phyloP scores from a whole-genome alignment of 2,888 invertebrate genomes.

The Timema cristinae region DNA sequence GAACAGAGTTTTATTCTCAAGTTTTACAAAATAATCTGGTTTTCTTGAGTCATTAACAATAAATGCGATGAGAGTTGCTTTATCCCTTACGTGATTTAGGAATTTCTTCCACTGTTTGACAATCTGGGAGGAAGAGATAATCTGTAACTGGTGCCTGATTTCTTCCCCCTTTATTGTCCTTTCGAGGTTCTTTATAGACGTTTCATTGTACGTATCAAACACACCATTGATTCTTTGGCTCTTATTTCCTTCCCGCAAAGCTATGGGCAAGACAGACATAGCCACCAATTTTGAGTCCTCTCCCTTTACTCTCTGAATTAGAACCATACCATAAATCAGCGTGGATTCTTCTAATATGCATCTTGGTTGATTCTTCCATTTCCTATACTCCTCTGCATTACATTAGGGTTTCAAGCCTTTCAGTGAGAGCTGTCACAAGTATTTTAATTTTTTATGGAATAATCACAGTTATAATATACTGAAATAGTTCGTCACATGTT shows the following conservation, averaged over 20 bases:
- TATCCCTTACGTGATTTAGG: background rate
- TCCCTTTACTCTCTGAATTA: background rate
- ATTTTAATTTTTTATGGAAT: background rate
- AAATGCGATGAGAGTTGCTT: constrained; percentile 4
- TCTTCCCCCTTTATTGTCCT: background rate
- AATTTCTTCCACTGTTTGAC: background rate
- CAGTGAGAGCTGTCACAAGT: background rate
- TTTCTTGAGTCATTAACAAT: background rate
- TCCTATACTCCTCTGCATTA: background rate
- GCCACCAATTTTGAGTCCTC: background rate
- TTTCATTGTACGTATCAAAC: constrained; percentile 3
- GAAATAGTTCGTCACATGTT: background rate
- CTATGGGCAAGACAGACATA: background rate
- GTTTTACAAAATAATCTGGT: background rate
- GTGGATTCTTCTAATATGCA: background rate
- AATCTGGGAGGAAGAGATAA: constrained; percentile 2
- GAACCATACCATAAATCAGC: background rate
- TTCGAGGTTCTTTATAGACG: background rate
- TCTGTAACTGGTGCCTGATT: constrained; percentile 4
- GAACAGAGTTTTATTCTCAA: background rate
- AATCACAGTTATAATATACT: background rate
- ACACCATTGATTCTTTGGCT: background rate
- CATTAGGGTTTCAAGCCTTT: constrained; percentile 5
- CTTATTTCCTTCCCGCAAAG: background rate
- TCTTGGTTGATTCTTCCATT: background rate